Evolutionary conservation across 2,797 vertebrate species (phyloP).

Genomic region (Typhlichthys subterraneus): DNA sequence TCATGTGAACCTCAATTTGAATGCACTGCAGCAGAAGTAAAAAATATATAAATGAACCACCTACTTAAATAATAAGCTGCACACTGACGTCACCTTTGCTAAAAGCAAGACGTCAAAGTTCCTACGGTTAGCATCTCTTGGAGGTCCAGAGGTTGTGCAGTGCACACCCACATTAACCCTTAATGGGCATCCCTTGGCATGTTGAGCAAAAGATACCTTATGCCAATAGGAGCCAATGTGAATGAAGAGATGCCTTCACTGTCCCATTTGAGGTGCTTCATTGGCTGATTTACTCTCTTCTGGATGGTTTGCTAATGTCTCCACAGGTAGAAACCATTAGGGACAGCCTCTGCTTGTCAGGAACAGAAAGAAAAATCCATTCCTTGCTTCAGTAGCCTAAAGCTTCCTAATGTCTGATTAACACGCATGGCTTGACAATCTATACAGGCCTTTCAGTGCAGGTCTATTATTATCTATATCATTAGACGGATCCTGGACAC

Average conservation of each 20-base stretch:
- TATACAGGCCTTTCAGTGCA: slow-evolving; percentile 46
- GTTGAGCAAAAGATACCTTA: slow-evolving; percentile 1
- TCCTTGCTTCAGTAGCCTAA: slow-evolving; percentile 66
- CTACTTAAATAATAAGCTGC: too few species aligned
- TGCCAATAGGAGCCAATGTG: not conserved
- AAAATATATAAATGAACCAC: too few species aligned
- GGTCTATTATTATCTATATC: slow-evolving; percentile 18
- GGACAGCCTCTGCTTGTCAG: slow-evolving; percentile 42
- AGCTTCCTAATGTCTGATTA: slow-evolving; percentile 66
- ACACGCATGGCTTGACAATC: slow-evolving; percentile 65
- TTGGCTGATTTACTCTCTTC: slow-evolving; percentile 42
- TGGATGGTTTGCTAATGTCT: slow-evolving; percentile 61
- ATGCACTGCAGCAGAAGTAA: too few species aligned
- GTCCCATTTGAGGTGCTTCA: slow-evolving; percentile 13
- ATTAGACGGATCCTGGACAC: too few species aligned
- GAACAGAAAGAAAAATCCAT: slow-evolving; percentile 61
- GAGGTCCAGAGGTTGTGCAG: not conserved
- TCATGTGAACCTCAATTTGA: too few species aligned
- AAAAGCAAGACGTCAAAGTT: too few species aligned
- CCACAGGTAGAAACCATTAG: slow-evolving; percentile 63
- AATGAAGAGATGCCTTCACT: slow-evolving; percentile 21
- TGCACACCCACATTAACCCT: slow-evolving; percentile 2
- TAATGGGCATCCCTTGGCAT: slow-evolving; percentile 4
- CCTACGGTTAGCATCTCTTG: not conserved
- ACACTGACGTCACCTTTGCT: too few species aligned